A percentile compares a stretch with the other conserved stretches of the same genome.
phyloP scores from a whole-genome alignment of 2,797 vertebrate genomes.

The Lagocephalus sceleratus region DNA sequence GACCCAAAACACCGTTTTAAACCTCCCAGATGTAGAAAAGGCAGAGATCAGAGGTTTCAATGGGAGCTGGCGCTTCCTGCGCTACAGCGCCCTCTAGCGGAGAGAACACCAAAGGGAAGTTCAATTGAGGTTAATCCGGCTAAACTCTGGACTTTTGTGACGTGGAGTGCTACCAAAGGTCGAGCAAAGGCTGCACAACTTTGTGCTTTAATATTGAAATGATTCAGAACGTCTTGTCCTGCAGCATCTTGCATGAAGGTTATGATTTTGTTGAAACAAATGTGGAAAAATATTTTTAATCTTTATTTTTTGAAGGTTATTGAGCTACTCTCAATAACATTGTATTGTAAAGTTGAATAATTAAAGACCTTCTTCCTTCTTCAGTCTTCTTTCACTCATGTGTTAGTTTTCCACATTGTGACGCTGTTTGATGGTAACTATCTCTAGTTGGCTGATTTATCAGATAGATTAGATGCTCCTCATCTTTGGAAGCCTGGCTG shows the following conservation, averaged over 20 bases:
- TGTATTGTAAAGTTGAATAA: no score
- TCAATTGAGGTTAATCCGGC: background rate
- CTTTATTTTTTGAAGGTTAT: no score
- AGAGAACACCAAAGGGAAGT: background rate
- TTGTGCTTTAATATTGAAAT: background rate
- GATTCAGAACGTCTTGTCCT: background rate
- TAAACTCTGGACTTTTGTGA: background rate
- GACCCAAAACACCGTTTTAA: conserved; percentile 49
- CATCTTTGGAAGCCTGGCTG: conserved; percentile 42
- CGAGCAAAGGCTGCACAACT: no score
- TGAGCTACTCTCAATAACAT: no score
- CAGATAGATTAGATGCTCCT: conserved; percentile 53
- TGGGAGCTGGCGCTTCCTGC: background rate
- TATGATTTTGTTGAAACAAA: no score
- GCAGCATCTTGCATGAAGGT: background rate
- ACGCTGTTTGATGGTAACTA: conserved; percentile 39
- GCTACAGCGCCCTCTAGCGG: conserved; percentile 65
- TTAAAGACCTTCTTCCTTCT: no score
- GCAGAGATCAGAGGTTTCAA: conserved; percentile 7
- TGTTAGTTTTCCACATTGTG: conserved; percentile 19
- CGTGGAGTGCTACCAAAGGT: no score
- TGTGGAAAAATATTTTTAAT: no score
- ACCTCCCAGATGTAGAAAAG: conserved; percentile 11
- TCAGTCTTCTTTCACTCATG: background rate
- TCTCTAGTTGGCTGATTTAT: conserved; percentile 27